Conservation (phyloP, 2,113 vertebrate species). For the Murina feae region DNA sequence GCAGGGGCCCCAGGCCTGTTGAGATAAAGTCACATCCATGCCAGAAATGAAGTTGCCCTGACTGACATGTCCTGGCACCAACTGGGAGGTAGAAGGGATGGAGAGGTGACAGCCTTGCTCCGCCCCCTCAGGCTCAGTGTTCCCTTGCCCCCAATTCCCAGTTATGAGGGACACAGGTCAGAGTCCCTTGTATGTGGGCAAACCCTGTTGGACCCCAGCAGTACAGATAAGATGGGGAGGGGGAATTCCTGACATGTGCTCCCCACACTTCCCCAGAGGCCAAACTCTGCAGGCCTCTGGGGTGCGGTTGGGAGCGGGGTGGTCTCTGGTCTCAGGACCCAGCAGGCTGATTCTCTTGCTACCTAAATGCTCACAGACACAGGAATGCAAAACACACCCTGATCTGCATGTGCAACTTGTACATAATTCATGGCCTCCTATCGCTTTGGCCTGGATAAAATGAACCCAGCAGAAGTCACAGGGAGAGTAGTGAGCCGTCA, state of each 20-base stretch:
- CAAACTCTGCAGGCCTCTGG: neutral
- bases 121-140: neutral
- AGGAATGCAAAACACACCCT: neutral
- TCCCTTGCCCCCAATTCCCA: neutral
- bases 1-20: neutral
- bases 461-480: neutral
- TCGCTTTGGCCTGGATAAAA: constrained; percentile 21
- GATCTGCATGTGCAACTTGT: neutral
- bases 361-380: neutral
- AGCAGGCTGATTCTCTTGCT: neutral
- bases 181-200: neutral
- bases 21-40: neutral
- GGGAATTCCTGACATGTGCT: neutral
- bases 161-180: neutral
- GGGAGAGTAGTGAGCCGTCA: neutral
- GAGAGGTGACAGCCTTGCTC: neutral
- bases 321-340: neutral
- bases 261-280: neutral
- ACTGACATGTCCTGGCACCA: neutral
- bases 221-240: neutral
- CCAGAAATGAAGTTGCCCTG: neutral
- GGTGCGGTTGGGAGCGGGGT: neutral
- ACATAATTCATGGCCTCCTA: constrained; percentile 56
- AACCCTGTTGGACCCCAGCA: neutral
- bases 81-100: neutral